Conservation (phyloP, 2,113 vertebrate species). For the Conger conger region DNA sequence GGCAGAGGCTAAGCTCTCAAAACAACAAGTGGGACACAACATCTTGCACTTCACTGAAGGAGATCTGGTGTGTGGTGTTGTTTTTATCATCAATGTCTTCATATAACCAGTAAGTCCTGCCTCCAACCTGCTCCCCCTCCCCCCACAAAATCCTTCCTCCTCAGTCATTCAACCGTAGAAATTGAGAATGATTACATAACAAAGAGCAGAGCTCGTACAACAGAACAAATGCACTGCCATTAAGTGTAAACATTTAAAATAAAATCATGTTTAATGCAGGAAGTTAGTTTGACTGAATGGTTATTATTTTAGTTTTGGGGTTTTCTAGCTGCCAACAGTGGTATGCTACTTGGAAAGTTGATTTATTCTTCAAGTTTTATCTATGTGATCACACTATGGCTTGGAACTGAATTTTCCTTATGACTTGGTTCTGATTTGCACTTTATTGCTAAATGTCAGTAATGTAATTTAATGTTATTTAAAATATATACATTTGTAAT, state of each 20-base stretch:
- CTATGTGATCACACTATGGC: too few relatives aligned
- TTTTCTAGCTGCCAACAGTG: too few relatives aligned
- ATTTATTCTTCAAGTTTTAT: too few relatives aligned
- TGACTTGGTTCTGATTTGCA: too few relatives aligned
- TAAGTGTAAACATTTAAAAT: not conserved
- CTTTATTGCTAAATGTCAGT: too few relatives aligned
- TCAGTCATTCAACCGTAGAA: not conserved
- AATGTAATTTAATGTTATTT: too few relatives aligned
- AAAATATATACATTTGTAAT: not conserved
- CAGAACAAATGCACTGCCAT: not conserved
- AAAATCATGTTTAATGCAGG: not conserved
- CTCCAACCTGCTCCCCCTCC: not conserved
- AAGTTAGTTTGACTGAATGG: not conserved
- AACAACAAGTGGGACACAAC: not conserved
- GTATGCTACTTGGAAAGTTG: too few relatives aligned
- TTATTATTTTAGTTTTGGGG: too few relatives aligned
- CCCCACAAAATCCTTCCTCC: not conserved
- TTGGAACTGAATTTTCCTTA: too few relatives aligned
- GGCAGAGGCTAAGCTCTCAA: not conserved
- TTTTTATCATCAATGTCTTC: not conserved
- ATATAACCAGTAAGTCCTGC: not conserved
- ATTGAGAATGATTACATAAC: not conserved
- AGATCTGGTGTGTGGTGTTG: not conserved
- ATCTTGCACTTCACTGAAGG: not conserved
- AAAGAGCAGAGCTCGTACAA: not conserved